These are phyloP conservation scores for Puffinus mauretanicus DNA, from an alignment of 2,113 vertebrate species.

Conservation along the genomic window DNA sequence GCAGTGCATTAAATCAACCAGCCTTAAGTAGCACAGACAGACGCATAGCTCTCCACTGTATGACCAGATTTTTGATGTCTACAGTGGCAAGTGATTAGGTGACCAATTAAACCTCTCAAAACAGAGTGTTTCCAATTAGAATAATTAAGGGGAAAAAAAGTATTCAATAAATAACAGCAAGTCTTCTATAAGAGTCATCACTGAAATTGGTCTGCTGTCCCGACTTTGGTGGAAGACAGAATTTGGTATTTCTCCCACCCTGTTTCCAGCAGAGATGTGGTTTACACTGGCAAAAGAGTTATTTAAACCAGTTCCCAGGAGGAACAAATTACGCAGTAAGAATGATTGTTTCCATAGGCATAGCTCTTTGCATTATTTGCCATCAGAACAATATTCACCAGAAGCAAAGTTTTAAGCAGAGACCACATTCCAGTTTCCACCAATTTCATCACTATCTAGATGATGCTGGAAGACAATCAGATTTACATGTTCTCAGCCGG, in stretches of 20 bases:
- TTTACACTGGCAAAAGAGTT: background rate
- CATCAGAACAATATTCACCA: background rate
- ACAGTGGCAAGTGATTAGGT: background rate
- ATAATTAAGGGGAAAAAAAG: background rate
- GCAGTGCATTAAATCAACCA: background rate
- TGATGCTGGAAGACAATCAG: background rate
- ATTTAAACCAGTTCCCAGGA: background rate
- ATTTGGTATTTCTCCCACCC: background rate
- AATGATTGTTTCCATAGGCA: background rate
- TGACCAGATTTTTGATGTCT: background rate
- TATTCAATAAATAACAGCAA: background rate
- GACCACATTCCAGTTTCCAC: background rate
- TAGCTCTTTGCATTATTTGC: background rate
- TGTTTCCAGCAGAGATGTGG: background rate
- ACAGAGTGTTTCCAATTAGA: background rate
- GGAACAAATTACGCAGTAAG: background rate
- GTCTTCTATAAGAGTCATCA: background rate
- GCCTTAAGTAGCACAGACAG: background rate
- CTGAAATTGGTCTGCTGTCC: background rate
- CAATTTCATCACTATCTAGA: background rate
- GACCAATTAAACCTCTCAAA: background rate
- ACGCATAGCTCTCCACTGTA: background rate
- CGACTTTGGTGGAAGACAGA: background rate
- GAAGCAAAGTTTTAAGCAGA: background rate
- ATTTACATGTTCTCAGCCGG: background rate